Conservation (phyloP, 2,113 vertebrate species). For the Pholis gunnellus region DNA sequence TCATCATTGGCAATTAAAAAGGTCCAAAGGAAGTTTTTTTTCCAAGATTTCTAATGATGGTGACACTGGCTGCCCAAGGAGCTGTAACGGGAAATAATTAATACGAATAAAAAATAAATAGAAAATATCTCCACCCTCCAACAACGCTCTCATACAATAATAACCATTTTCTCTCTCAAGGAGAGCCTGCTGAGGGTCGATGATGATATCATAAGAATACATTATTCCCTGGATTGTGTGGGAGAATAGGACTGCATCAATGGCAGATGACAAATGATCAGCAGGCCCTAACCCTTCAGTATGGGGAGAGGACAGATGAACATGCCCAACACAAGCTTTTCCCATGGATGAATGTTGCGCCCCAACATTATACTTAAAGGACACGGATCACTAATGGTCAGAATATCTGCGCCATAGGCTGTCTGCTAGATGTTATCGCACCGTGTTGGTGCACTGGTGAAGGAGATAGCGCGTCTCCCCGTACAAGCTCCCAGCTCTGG, state of each 20-base stretch:
- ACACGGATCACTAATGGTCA: conserved; percentile 77
- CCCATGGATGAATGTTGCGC: conserved; percentile 68
- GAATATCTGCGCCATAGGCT: conserved; percentile 71
- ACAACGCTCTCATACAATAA: neutral
- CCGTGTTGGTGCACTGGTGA: conserved; percentile 61
- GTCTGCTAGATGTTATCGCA: conserved; percentile 72
- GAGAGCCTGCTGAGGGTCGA: neutral
- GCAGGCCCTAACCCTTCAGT: conserved; percentile 36
- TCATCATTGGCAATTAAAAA: neutral
- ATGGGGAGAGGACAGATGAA: conserved; percentile 38
- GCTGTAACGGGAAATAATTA: neutral
- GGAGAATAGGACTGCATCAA: conserved; percentile 36
- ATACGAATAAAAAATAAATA: neutral
- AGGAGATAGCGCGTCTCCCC: conserved; percentile 68
- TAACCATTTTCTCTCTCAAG: neutral
- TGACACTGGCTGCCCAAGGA: neutral
- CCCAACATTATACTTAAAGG: conserved; percentile 70
- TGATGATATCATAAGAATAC: conserved; percentile 51
- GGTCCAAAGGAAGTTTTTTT: neutral
- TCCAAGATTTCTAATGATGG: neutral
- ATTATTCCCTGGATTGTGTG: conserved; percentile 30
- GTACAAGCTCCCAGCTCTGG: conserved; percentile 39
- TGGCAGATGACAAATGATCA: conserved; percentile 60
- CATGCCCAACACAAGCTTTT: conserved; percentile 28
- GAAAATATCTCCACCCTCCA: neutral